Evolutionary conservation across 1,140 invertebrate genomes (phyloP).

Genomic region (Gonatopus flavifemur): DNA sequence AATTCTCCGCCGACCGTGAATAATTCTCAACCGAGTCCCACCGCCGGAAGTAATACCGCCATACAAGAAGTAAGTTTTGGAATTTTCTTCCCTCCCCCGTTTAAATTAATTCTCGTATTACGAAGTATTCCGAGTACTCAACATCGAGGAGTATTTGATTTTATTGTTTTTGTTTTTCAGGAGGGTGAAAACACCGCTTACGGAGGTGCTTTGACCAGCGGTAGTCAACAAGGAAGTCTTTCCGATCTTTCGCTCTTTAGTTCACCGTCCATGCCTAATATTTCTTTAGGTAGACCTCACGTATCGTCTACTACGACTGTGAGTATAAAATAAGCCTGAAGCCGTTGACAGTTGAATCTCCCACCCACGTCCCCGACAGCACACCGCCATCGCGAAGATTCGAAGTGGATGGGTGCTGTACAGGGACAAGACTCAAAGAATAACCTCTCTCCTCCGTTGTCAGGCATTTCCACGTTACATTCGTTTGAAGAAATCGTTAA

Average conservation of each 20-base stretch:
- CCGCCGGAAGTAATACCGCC: constrained; percentile 65
- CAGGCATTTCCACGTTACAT: no score
- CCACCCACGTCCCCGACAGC: no score
- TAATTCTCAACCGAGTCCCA: constrained; percentile 61
- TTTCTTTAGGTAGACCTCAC: constrained; percentile 85
- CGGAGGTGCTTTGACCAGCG: constrained; percentile 56
- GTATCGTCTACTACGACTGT: constrained; percentile 56
- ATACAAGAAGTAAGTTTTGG: constrained; percentile 66
- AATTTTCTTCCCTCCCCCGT: no score
- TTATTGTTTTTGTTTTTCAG: constrained; percentile 32
- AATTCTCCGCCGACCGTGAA: constrained; percentile 75
- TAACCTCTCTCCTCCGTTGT: no score
- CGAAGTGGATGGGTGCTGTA: no score
- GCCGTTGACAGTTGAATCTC: no score
- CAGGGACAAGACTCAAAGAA: no score
- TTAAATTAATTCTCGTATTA: no score
- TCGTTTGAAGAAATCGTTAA: no score
- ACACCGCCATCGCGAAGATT: no score
- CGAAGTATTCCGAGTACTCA: background rate
- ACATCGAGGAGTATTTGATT: no score
- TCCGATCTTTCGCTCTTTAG: constrained; percentile 81
- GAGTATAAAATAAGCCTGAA: constrained; percentile 19
- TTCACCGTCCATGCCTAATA: constrained; percentile 94
- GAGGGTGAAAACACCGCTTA: constrained; percentile 63
- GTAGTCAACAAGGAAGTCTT: constrained; percentile 62